A percentile compares a stretch with the other conserved stretches of the same genome.
Conservation (phyloP, 2,113 vertebrate species). For the Monarcha castaneiventris region DNA sequence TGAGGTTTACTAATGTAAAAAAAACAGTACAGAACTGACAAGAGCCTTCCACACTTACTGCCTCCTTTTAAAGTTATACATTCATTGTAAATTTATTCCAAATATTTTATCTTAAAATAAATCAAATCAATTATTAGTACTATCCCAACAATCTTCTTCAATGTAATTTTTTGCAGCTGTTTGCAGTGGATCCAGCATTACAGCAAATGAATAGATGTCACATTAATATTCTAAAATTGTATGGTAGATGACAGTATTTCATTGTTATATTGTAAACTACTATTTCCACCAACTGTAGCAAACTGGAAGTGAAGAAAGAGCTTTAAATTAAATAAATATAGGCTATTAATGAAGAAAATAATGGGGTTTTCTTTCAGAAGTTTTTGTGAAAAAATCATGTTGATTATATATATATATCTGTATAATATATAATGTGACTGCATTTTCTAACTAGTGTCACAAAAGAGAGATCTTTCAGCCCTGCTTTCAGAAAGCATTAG, state of each 20-base stretch:
- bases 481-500: not conserved
- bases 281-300: not conserved
- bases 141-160: not conserved
- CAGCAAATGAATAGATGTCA: slow-evolving; percentile 30
- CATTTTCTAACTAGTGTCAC: not conserved
- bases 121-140: not conserved
- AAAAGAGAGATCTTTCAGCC: not conserved
- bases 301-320: not conserved
- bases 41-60: not conserved
- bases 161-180: not conserved
- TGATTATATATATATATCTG: too few relatives aligned
- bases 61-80: not conserved
- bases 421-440: not conserved
- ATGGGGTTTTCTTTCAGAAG: not conserved
- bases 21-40: not conserved
- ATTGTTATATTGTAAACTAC: not conserved
- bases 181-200: not conserved
- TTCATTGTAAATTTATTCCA: not conserved
- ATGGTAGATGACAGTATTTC: not conserved
- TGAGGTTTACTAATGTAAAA: not conserved
- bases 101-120: not conserved
- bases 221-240: slow-evolving; percentile 26
- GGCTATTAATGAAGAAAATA: slow-evolving; percentile 9
- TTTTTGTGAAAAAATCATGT: not conserved
- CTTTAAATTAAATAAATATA: slow-evolving; percentile 2